These are phyloP conservation scores for Gouania willdenowi DNA, from an alignment of 2,797 vertebrate species.

Conservation along the genomic window DNA sequence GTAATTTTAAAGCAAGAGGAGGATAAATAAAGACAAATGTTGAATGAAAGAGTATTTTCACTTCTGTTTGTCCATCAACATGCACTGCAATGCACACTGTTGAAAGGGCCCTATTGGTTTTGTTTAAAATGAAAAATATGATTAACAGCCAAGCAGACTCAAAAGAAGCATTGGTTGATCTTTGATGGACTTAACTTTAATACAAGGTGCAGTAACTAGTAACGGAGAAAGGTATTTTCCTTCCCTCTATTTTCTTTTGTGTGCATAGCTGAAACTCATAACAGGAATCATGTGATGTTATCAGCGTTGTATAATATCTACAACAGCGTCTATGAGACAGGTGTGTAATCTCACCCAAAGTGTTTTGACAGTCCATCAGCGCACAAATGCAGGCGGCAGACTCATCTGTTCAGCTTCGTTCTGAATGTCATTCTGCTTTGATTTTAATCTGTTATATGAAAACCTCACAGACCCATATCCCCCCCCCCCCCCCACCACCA, in stretches of 20 bases:
- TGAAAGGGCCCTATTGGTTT: no score
- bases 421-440: slow-evolving; percentile 51
- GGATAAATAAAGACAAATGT: no score
- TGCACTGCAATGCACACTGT: no score
- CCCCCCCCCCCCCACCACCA: neutral
- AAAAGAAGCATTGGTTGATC: no score
- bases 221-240: slow-evolving; percentile 3
- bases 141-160: no score
- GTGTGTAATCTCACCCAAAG: slow-evolving; percentile 49
- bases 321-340: slow-evolving; percentile 36
- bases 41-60: no score
- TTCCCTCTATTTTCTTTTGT: neutral
- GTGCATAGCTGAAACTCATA: slow-evolving; percentile 17
- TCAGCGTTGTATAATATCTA: slow-evolving; percentile 30
- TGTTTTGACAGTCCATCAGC: slow-evolving; percentile 54
- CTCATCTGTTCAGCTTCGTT: slow-evolving; percentile 47
- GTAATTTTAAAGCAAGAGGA: no score
- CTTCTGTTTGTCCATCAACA: no score
- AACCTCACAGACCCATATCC: slow-evolving; percentile 9
- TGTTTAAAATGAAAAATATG: no score
- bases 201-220: no score
- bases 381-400: slow-evolving; percentile 22
- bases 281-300: slow-evolving; percentile 45
- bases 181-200: no score
- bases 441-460: slow-evolving; percentile 64